Base-by-base conservation (phyloP, 1,140 invertebrate species). In the Cyphomyrmex costatus region DNA sequence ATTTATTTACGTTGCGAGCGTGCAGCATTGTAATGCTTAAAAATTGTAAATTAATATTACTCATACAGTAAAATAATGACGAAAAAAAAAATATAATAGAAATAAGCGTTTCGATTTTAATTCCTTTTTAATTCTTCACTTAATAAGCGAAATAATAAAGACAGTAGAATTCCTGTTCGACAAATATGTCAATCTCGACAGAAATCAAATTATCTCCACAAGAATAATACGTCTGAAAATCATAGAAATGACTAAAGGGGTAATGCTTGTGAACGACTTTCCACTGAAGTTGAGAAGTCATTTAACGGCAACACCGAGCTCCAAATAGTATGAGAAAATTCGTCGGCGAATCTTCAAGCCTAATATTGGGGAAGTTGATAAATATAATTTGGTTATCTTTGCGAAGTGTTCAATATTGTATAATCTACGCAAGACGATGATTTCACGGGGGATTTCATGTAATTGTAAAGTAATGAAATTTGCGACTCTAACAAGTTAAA, bases 1-100 rank as follows among this genome's bases (percentile, higher is more conserved):
- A 58, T 74, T 36, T 74, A 74, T 74, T 58, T 58, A 6, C 30
- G 36, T 73, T 53, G 12, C 19, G 16, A 24, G 27, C 24, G n/a
- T 27, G 36, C 12, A 49, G 33, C 1, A n/a, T n/a, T n/a, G n/a
- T n/a, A n/a, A n/a, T n/a, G 19, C 30, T n/a, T 2, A 19, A 33
- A 73, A 73, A 73, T n/a, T 12, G 27, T 53, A 56, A 73, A 74
- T 56, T 74, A 74, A 42, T n/a, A 24, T 74, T 7, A 7, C 14
- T 8, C 5, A n/a, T n/a, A n/a, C 2, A 21, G 19, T 60, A 2
- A 60, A 42, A 60, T 42, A 27, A 60, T 42, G 2, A 19, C 0
- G 2, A 76, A 24, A 60, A 60, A 49, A 60, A 14, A 14, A 74
- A 24, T 21, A n/a, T 24, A 10, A 3, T 60, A 7, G 7, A 76